Evolutionary conservation across 2,888 invertebrate genomes (phyloP), one percentile per base, ranked within the genome.

Genomic region (Campopleginae sp.): DNA sequence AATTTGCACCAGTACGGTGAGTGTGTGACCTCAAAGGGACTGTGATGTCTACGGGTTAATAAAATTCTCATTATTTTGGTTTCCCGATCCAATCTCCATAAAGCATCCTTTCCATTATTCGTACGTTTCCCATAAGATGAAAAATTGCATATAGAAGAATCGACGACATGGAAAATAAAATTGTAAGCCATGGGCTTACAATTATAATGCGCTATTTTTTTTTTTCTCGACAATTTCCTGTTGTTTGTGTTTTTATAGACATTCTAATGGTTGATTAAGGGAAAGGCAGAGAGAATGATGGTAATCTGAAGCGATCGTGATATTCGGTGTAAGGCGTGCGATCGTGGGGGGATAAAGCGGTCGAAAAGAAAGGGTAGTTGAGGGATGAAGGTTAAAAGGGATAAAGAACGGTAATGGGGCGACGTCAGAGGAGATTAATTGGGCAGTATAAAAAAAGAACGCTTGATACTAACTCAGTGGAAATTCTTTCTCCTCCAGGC

Each of bases 331-430:
- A 54, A 38, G 19, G 51, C 51, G 42, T 27, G 38, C 65, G 33
- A 44, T 65, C 65, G 66, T 46, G 38, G 54, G 44, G 66, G 38
- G 58, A 72, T 54, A 76, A 31, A 31, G 38, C 38, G 72, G 27
- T 76, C n/a, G 54, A 42, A 46, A 33, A 14, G 42, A 51, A 63
- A 61, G 70, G 61, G n/a, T n/a, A 44, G 54, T 17, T 14, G 27
- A 33, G 19, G 63, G 54, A 76, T 46, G 75, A n/a, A 48, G 74
- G 63, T 51, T 19, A 33, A 75, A 70, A 65, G 19, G 54, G 72
- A 66, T 42, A 46, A 78, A 68, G 74, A 19, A 58, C 31, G 79
- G 61, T 75, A 79, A 83, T 83, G 66, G 75, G 48, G n/a, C 74
- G 33, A 63, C 58, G 61, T 75, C 61, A 27, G 31, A 44, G n/a